These are phyloP conservation scores for Bugulina stolonifera DNA, from an alignment of 2,888 invertebrate species.

Conservation along the genomic window DNA sequence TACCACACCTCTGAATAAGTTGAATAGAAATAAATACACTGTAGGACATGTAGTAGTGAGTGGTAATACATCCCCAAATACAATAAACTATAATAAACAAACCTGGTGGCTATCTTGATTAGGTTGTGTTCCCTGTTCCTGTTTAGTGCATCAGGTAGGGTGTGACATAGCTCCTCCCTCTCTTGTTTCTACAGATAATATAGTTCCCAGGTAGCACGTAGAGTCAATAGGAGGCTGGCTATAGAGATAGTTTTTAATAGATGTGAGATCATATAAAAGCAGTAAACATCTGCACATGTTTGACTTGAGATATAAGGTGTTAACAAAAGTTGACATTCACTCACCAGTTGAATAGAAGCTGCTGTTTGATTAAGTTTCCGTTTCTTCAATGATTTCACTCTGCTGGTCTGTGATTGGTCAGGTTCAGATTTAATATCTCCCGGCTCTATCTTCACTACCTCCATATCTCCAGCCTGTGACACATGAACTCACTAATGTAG, in stretches of 20 bases:
- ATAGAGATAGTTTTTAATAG: no score
- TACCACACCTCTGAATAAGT: conserved; percentile 77
- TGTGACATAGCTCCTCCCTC: conserved; percentile 60
- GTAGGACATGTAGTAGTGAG: no score
- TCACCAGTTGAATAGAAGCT: background rate
- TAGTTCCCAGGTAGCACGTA: background rate
- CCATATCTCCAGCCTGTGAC: background rate
- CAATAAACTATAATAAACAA: conserved; percentile 35
- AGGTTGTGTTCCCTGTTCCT: conserved; percentile 71
- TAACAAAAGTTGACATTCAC: no score
- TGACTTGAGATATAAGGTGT: no score
- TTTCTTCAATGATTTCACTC: background rate
- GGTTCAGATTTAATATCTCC: background rate
- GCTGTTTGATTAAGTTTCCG: background rate
- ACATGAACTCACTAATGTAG: no score
- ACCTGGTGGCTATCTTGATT: conserved; percentile 74
- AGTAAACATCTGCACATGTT: no score
- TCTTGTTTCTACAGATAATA: conserved; percentile 19
- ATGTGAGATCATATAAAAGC: no score
- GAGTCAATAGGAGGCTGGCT: no score
- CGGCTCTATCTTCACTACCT: background rate
- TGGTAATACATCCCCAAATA: background rate
- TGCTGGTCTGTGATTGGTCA: background rate
- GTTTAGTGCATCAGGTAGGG: conserved; percentile 69
- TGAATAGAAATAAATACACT: no score